A percentile compares a stretch with the other conserved stretches of the same genome.
Conservation (phyloP, 2,888 invertebrate genomes). For the Diaphora mendica region DNA sequence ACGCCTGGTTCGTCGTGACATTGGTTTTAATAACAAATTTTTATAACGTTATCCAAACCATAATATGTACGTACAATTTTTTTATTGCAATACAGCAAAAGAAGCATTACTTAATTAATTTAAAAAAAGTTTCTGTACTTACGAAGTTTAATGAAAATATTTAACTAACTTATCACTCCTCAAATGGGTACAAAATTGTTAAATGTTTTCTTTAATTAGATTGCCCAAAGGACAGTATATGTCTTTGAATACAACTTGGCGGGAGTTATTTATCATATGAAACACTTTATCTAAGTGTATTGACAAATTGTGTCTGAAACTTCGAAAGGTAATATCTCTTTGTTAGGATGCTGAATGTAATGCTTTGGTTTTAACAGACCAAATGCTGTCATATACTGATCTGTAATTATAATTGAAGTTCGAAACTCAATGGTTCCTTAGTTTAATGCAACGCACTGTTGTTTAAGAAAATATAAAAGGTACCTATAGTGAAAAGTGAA, state of each 20-base stretch:
- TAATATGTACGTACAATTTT: too few species aligned
- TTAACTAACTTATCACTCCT: not conserved
- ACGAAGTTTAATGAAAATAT: not conserved
- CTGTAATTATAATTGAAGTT: not conserved
- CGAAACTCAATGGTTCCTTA: not conserved
- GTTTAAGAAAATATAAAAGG: not conserved
- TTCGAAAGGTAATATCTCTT: constrained; percentile 23
- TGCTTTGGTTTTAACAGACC: constrained; percentile 11
- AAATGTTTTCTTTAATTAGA: not conserved
- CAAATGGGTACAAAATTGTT: not conserved
- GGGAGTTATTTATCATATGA: constrained; percentile 20
- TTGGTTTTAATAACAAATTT: not conserved
- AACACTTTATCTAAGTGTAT: constrained; percentile 20
- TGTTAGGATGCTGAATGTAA: constrained; percentile 33
- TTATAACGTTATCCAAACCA: too few species aligned
- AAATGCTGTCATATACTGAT: not conserved
- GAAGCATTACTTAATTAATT: too few species aligned
- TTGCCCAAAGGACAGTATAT: not conserved
- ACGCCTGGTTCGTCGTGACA: not conserved
- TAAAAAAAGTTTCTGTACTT: too few species aligned
- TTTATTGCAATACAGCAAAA: not conserved
- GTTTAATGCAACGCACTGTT: not conserved
- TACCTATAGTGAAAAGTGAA: not conserved
- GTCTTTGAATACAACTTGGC: not conserved
- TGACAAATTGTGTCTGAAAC: constrained; percentile 45